Base-by-base conservation (phyloP, 2,113 vertebrate genomes). In the Carettochelys insculpta region DNA sequence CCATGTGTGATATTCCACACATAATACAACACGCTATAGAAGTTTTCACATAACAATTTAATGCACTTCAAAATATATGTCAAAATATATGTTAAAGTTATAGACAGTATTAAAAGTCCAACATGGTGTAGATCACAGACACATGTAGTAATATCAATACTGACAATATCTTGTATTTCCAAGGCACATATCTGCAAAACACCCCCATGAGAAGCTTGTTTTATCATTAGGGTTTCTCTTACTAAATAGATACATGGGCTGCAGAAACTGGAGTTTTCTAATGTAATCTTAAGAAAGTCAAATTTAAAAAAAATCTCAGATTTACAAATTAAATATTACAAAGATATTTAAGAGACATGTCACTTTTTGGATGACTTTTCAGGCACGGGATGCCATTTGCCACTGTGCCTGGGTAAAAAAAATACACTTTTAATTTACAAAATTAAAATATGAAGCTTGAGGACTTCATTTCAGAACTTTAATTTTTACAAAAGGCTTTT, bases 11-110 rank as follows among this genome's bases (percentile, higher is more conserved):
- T 52, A 85, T 50, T 93, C 90, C 52, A 91, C 45, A 53, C 10
- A 27, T 29, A 78, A 71, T 43, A 41, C 43, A 53, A 65, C 4
- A 93, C 11, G 65, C 6, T 56, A 34, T 38, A 43, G 83, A 68
- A 19, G 68, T 22, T 38, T 93, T 80, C 4, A 12, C 31, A 85
- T 80, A 8, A 80, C 13, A 16, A 29, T 94, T 96, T 95, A 94
- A 93, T 92, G 29, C 27, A 91, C 87, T 96, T 91, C 53, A 85
- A 95, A 95, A 96, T 56, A 86, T 68, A 95, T 65, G 92, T 91
- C 53, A 85, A 95, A 95, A 96, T 56, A 86, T 68, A 95, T 65
- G 92, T 89, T 83, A 81, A 95, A 7, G 4, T 77, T 81, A 86
- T 47, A 78, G 31, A 83, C 24, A 83, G 43, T 77, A n/a, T 68